A percentile compares a stretch with the other conserved stretches of the same genome.
Conservation (phyloP, 2,113 vertebrate species). For the Pontoporia blainvillei region DNA sequence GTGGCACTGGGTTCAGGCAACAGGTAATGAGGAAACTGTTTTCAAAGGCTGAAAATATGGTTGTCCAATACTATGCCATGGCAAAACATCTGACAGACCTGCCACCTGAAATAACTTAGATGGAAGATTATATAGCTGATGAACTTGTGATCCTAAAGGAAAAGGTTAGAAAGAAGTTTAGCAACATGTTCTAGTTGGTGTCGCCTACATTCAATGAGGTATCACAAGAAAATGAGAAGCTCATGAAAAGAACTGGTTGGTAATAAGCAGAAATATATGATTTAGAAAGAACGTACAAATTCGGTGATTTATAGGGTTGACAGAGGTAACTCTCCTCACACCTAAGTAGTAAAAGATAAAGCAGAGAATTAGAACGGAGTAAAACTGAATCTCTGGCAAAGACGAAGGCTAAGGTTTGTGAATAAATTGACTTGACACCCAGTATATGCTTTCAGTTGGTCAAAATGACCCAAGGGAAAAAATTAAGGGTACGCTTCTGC, state of each 20-base stretch:
- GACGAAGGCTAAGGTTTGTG: not conserved
- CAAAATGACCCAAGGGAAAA: not conserved
- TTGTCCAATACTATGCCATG: not conserved
- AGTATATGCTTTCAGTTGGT: not conserved
- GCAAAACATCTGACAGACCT: not conserved
- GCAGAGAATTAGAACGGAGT: not conserved
- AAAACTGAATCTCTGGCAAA: not conserved
- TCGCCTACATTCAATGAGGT: not conserved
- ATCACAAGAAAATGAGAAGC: not conserved
- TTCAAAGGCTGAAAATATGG: not conserved
- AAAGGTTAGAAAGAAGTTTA: not conserved
- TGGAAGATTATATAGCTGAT: not conserved
- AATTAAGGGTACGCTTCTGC: not conserved
- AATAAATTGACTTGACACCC: not conserved
- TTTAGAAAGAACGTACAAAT: not conserved
- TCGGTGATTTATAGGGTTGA: not conserved
- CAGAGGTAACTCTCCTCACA: not conserved
- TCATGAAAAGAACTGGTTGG: not conserved
- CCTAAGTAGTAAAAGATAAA: not conserved
- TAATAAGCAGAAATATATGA: not conserved
- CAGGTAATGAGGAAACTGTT: not conserved
- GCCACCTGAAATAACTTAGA: not conserved
- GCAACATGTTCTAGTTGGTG: not conserved
- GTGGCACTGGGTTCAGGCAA: not conserved
- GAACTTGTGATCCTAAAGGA: not conserved